phyloP scores from a whole-genome alignment of 2,113 vertebrate genomes.

The Struthidea cinerea region DNA sequence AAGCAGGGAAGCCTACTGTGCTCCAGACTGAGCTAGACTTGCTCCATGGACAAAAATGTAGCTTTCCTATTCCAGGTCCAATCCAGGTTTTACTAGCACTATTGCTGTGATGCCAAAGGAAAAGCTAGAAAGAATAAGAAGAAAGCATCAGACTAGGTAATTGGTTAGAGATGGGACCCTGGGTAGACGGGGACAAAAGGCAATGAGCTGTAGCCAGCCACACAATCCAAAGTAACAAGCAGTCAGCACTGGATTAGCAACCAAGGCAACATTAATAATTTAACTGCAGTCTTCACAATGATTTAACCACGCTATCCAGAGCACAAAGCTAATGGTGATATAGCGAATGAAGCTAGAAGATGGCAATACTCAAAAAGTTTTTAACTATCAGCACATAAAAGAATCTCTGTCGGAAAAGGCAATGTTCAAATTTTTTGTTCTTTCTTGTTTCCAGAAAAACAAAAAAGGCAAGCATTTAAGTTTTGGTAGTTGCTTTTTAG shows the following conservation, averaged over 20 bases:
- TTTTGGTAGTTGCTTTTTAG: background rate
- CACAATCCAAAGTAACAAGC: conserved; percentile 17
- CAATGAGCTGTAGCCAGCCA: conserved; percentile 22
- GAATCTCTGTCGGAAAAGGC: background rate
- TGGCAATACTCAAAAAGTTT: background rate
- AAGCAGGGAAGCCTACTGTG: background rate
- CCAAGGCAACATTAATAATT: conserved; percentile 48
- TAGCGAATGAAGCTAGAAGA: background rate
- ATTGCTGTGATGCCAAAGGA: background rate
- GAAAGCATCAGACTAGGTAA: conserved; percentile 5
- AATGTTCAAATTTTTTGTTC: background rate
- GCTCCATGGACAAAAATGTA: background rate
- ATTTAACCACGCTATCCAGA: conserved; percentile 2
- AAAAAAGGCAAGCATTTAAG: background rate
- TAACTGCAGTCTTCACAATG: conserved; percentile 1
- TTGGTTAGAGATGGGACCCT: conserved; percentile 1
- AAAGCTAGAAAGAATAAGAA: background rate
- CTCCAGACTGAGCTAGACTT: background rate
- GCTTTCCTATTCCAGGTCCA: background rate
- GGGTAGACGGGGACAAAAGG: conserved; percentile 43
- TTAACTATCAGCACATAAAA: background rate
- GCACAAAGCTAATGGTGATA: conserved; percentile 15
- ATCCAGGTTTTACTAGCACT: background rate
- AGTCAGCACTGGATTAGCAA: conserved; percentile 35
- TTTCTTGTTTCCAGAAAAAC: background rate